These are phyloP conservation scores for Bactericera cockerelli DNA, from an alignment of 1,140 invertebrate species.

Conservation along the genomic window DNA sequence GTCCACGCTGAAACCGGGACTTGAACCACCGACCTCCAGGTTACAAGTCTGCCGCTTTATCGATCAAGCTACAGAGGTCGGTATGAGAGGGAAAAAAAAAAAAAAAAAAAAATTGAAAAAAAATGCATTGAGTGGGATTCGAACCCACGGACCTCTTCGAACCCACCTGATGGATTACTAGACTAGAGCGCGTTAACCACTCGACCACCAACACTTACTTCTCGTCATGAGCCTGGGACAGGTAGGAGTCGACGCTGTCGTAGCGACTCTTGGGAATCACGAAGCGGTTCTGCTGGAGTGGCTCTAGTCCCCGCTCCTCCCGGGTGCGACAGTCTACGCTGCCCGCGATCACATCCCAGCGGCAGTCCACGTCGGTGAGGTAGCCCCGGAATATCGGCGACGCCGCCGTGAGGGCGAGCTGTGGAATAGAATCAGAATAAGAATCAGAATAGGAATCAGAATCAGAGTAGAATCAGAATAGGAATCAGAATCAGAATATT, in stretches of 20 bases:
- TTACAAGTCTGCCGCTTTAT: too few species aligned
- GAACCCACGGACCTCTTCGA: too few species aligned
- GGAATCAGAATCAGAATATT: neutral
- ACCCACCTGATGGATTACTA: too few species aligned
- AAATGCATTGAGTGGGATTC: too few species aligned
- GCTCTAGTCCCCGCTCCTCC: conserved; percentile 76
- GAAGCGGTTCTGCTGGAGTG: conserved; percentile 62
- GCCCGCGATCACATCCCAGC: conserved; percentile 89
- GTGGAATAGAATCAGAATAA: conserved; percentile 22
- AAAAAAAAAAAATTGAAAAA: too few species aligned
- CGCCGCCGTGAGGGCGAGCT: conserved; percentile 90
- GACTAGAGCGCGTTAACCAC: too few species aligned
- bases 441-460: too few species aligned
- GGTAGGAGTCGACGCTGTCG: conserved; percentile 93
- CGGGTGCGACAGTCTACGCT: conserved; percentile 39
- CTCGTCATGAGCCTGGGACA: conserved; percentile 63
- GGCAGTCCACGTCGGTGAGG: conserved; percentile 86
- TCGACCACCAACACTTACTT: too few species aligned
- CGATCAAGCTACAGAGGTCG: too few species aligned
- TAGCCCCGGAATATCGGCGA: conserved; percentile 88
- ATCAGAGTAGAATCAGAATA: neutral
- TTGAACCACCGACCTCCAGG: too few species aligned
- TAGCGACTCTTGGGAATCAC: conserved; percentile 92
- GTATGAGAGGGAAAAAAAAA: too few species aligned
- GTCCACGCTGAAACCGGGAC: too few species aligned